Evolutionary conservation across 2,113 vertebrate genomes (phyloP).

Genomic region (Arvicanthis niloticus): DNA sequence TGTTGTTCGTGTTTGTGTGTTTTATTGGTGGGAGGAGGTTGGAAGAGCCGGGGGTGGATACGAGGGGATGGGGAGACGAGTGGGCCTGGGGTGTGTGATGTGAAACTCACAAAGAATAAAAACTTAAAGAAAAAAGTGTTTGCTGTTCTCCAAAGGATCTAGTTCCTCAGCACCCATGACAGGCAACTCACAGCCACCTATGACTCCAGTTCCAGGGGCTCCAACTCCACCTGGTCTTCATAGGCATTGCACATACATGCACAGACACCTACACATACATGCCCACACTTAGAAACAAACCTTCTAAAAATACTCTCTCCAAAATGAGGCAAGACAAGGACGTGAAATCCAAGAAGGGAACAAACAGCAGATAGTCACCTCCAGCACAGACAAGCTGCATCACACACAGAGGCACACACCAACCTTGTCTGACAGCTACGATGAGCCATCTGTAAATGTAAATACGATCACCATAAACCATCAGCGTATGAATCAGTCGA

Average conservation of each 20-base stretch:
- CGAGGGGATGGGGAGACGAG: no score
- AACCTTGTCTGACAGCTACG: background rate
- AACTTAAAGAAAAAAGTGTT: no score
- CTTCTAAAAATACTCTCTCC: background rate
- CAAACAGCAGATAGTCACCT: background rate
- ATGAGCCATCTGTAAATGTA: background rate
- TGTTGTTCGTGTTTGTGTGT: no score
- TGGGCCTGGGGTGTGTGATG: no score
- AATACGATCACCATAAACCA: background rate
- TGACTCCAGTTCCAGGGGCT: background rate
- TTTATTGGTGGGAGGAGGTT: no score
- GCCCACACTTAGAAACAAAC: background rate
- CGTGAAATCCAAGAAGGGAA: background rate
- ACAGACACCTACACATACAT: background rate
- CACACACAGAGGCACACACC: background rate
- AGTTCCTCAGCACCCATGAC: background rate
- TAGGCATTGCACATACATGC: background rate
- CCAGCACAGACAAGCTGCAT: background rate
- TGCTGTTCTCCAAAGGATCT: background rate
- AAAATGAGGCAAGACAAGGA: background rate
- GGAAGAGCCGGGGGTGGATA: no score
- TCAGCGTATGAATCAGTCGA: no score
- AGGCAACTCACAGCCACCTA: background rate
- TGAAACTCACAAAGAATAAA: no score
- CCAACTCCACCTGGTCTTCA: background rate